phyloP scores from a whole-genome alignment of 2,797 vertebrate species.

The Cygnus olor region DNA sequence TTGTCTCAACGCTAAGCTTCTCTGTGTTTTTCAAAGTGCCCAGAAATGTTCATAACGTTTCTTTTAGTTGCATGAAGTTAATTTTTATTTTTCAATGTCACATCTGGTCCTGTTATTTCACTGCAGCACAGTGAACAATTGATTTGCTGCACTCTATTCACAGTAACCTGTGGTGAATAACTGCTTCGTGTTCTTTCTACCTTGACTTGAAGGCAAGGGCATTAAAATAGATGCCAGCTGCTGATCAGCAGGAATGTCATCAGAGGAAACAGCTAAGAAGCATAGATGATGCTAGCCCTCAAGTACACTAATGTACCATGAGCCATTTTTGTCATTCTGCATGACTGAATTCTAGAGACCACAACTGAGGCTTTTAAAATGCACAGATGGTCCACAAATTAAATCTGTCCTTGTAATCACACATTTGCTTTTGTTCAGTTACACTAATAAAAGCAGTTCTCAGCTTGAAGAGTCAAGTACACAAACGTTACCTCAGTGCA shows the following conservation, averaged over 20 bases:
- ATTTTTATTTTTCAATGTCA: not conserved
- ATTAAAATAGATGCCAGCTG: not conserved
- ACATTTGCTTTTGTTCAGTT: not conserved
- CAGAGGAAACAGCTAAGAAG: not conserved
- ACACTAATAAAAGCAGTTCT: not conserved
- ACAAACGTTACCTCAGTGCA: not conserved
- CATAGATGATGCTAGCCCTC: rapidly evolving
- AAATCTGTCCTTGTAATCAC: not conserved
- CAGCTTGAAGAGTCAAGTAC: not conserved
- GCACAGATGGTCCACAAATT: not conserved
- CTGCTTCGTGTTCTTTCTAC: not conserved
- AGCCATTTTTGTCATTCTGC: conserved; percentile 9
- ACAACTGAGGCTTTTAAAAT: not conserved
- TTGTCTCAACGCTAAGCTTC: not conserved
- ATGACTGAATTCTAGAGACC: not conserved
- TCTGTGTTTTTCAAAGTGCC: not conserved
- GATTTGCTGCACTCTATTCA: not conserved
- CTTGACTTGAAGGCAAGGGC: not conserved
- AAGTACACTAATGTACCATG: not conserved
- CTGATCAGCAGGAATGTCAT: not conserved
- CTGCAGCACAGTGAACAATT: not conserved
- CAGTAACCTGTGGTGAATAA: not conserved
- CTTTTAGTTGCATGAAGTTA: not conserved
- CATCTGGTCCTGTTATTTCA: not conserved
- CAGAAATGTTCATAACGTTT: not conserved